Percentiles rank a stretch among this genome's conserved stretches.
Conservation (phyloP, 2,888 invertebrate genomes). For the Andrena hattorfiana region DNA sequence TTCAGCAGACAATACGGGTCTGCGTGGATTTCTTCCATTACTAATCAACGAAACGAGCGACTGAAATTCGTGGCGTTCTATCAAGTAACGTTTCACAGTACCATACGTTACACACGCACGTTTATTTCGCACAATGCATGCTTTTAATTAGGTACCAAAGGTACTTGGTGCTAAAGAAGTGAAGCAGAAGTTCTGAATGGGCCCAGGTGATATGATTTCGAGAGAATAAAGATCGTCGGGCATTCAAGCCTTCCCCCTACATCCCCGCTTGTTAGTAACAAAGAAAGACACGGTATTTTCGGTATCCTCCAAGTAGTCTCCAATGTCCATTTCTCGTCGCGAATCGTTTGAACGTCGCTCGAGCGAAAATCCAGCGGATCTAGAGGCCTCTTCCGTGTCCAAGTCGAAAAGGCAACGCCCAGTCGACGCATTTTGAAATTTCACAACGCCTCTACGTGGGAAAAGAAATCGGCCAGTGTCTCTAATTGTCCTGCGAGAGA, state of each 20-base stretch:
- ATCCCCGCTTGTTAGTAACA: not conserved
- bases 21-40: slow-evolving; percentile 37
- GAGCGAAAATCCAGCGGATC: not conserved
- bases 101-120: no score
- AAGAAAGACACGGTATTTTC: not conserved
- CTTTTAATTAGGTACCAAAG: no score
- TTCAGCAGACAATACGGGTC: slow-evolving; percentile 1
- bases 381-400: not conserved
- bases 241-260: no score
- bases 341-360: no score
- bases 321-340: not conserved
- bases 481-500: slow-evolving; percentile 52
- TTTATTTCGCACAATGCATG: no score
- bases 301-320: not conserved
- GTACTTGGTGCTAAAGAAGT: no score
- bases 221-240: no score
- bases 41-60: not conserved
- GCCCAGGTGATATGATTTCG: no score
- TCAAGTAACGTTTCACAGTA: no score
- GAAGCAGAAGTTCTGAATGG: no score
- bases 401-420: slow-evolving; percentile 49
- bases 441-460: slow-evolving; percentile 55
- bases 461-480: slow-evolving; percentile 58
- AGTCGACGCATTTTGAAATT: slow-evolving; percentile 52
- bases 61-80: no score